Conservation (phyloP, 2,113 vertebrate genomes). For the Helogale parvula region DNA sequence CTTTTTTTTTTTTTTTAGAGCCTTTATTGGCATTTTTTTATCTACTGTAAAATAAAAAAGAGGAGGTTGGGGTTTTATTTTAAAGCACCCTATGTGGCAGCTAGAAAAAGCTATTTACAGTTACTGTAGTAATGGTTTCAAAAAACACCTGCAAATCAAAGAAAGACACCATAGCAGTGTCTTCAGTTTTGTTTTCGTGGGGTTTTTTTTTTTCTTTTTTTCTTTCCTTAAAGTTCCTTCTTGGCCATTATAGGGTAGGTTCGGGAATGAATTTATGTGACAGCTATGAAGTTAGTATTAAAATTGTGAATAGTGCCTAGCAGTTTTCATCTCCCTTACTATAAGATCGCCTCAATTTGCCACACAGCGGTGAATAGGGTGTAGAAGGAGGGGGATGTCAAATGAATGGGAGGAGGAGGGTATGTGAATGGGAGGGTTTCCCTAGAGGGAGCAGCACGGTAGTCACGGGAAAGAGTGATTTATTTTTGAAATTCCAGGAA, state of each 20-base stretch:
- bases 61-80: conserved; percentile 63
- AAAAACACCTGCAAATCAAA: conserved; percentile 88
- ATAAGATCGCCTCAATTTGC: conserved; percentile 80
- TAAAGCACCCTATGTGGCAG: conserved; percentile 70
- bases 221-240: conserved; percentile 72
- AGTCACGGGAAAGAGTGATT: conserved; percentile 66
- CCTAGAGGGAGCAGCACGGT: conserved; percentile 13
- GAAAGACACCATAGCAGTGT: conserved; percentile 77
- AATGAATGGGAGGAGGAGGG: conserved; percentile 41
- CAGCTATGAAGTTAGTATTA: conserved; percentile 90
- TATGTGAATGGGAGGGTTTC: not conserved
- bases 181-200: conserved; percentile 48
- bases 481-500: conserved; percentile 73
- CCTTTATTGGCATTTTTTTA: conserved; percentile 88
- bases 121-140: conserved; percentile 84
- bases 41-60: conserved; percentile 87
- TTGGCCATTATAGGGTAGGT: conserved; percentile 77
- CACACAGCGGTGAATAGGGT: conserved; percentile 79
- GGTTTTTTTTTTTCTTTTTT: conserved; percentile 65
- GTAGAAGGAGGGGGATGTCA: not conserved
- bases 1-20: conserved; percentile 70
- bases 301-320: conserved; percentile 85
- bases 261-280: conserved; percentile 88
- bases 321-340: conserved; percentile 61
- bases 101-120: conserved; percentile 74